Base-by-base conservation (phyloP, 2,888 invertebrate species). In the Lochmaea crataegi region DNA sequence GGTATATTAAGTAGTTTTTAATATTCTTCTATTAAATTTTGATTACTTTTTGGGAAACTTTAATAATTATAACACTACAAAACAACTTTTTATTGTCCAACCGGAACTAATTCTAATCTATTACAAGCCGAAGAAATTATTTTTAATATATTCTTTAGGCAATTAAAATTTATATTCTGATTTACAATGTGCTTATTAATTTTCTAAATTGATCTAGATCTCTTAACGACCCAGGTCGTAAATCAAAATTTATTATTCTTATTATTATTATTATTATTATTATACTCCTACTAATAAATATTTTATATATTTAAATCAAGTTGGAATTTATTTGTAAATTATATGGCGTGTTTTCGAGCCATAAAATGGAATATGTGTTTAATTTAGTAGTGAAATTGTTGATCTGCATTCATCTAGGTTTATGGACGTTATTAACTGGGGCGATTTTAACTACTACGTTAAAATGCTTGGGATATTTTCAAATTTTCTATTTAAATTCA, bases 201-300 rank as follows among this genome's bases (percentile, higher is more conserved):
- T 68, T 68, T 68, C 68, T 56, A 68, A 68, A 61, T 60, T 68
- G 60, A 68, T 68, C 68, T 68, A 61, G 68, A 68, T 68, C 61
- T 68, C 57, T 26, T 57, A 57, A 57, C 57, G 57, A 57, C 57
- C 26, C 18, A 26, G 18, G 57, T 22, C 57, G 57, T 57, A 57
- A 57, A 57, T 57, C 57, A 57, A 57, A 57, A 26, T 57, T 57
- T 57, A 57, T 18, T 16, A 57, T 26, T n/a, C 18, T 56, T n/a
- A n/a, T n/a, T n/a, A n/a, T n/a, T n/a, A 22, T 16, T 56, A 56
- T 22, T 22, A 22, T 22, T 56, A 56, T 22, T 57, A 57, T 38
- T 16, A 57, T 16, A 57, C 57, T 57, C 57, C 57, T 26, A 57
- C 57, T 57, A 57, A 57, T 57, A 57, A 57, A 57, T 57, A 57